Conservation (phyloP, 2,888 invertebrate genomes). For the Furcula furcula region DNA sequence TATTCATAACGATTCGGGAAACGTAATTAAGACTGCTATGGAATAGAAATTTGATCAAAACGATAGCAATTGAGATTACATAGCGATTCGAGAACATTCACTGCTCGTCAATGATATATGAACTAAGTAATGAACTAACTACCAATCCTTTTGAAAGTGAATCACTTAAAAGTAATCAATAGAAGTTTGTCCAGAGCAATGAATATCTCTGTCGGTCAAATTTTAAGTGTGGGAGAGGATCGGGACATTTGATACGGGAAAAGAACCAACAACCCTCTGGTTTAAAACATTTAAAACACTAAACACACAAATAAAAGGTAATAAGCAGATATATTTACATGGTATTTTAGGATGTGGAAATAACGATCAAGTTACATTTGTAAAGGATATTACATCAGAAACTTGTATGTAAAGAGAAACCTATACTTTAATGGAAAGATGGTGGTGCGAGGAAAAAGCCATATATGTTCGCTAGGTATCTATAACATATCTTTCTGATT, state of each 20-base stretch:
- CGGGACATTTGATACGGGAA: conserved; percentile 58
- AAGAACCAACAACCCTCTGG: conserved; percentile 45
- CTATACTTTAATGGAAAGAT: no score
- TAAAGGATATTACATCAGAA: conserved; percentile 6
- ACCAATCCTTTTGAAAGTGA: no score
- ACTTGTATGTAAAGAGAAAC: no score
- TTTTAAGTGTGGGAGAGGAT: conserved; percentile 48
- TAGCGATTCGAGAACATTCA: neutral
- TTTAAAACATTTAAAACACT: conserved; percentile 44
- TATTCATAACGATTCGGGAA: conserved; percentile 42
- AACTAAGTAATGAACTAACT: neutral
- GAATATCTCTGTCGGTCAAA: conserved; percentile 17
- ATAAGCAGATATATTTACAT: conserved; percentile 37
- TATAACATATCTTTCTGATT: no score
- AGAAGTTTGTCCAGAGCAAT: conserved; percentile 8
- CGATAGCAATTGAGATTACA: neutral
- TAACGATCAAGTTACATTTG: conserved; percentile 37
- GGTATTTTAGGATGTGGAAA: conserved; percentile 13
- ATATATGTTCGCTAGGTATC: no score
- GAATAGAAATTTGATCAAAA: conserved; percentile 27
- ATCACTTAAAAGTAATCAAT: neutral
- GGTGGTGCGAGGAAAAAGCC: no score
- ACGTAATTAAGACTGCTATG: conserved; percentile 16
- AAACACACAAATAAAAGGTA: conserved; percentile 49
- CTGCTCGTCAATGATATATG: no score